Conservation (phyloP, 2,113 vertebrate genomes). For the Indri indri region DNA sequence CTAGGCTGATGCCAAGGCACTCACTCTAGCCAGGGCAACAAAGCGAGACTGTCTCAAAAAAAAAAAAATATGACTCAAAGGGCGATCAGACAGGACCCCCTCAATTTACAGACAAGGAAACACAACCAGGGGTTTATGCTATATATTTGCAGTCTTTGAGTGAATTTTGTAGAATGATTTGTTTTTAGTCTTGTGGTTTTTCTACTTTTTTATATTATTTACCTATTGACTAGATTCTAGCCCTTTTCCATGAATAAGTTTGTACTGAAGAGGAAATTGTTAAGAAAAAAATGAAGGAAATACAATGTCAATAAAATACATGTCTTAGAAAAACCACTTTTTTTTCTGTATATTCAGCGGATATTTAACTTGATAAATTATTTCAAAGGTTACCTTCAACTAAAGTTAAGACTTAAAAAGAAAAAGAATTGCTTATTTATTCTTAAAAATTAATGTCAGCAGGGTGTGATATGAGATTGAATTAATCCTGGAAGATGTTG, state of each 20-base stretch:
- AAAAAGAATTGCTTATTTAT: background rate
- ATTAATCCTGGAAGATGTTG: background rate
- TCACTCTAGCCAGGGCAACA: no score
- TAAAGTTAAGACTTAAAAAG: constrained; percentile 20
- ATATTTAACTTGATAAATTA: background rate
- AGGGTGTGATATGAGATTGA: background rate
- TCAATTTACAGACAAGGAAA: background rate
- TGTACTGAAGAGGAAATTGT: background rate
- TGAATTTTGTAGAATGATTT: background rate
- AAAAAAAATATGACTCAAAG: background rate
- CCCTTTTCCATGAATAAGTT: background rate
- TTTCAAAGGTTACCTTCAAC: constrained; percentile 23
- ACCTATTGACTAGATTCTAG: background rate
- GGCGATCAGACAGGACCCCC: background rate
- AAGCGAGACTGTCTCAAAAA: no score
- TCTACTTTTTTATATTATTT: background rate
- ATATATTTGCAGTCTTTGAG: background rate
- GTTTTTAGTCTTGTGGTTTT: background rate
- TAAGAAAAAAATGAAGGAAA: background rate
- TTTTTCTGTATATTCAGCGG: background rate
- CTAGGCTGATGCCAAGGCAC: no score
- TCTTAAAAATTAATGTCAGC: background rate
- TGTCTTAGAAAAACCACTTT: background rate
- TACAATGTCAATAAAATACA: background rate
- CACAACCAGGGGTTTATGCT: background rate